Evolutionary conservation across 2,888 invertebrate genomes (phyloP), one percentile per base, ranked within the genome.

Genomic region (Sminthurides aquaticus): DNA sequence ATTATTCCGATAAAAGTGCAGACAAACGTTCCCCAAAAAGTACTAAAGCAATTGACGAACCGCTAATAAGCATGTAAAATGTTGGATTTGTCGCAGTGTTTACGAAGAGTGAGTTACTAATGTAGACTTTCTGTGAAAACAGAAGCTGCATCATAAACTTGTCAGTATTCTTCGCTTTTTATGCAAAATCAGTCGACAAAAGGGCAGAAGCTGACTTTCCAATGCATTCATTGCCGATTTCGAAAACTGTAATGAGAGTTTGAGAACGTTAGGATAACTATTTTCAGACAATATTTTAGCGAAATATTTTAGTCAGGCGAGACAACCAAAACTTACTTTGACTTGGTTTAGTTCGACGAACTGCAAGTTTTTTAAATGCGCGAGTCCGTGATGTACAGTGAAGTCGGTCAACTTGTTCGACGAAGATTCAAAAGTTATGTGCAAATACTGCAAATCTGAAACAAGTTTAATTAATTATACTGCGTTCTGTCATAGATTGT

Each of bases 151-250:
- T n/a, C n/a, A n/a, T n/a, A n/a, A n/a, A n/a, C n/a, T n/a, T n/a
- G n/a, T n/a, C n/a, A n/a, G n/a, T n/a, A 55, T 55, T 8, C 8
- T 20, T 15, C 43, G 43, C 15, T 34, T 34, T 18, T 25, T 57
- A 28, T 57, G 57, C 20, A 57, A 20, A 28, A 57, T 26, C n/a
- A 57, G 52, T 52, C 52, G 52, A 20, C 52, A 52, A 52, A 52
- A 52, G 5, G 52, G 52, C 15, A 20, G 22, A 52, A 52, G 52
- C 22, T 52, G 52, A 8, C 22, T 52, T 52, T 22, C 22, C 52
- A 52, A 22, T 15, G 5, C 20, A 20, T 20, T 52, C 20, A 15
- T 15, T 8, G 52, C 52, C 5, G 52, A 5, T 20, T 22, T 52
- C 20, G 52, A 52, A 22, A 52, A 20, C 52, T 52, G 52, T 20